Evolutionary conservation across 2,113 vertebrate genomes (phyloP).

Genomic region (Perccottus glenii): DNA sequence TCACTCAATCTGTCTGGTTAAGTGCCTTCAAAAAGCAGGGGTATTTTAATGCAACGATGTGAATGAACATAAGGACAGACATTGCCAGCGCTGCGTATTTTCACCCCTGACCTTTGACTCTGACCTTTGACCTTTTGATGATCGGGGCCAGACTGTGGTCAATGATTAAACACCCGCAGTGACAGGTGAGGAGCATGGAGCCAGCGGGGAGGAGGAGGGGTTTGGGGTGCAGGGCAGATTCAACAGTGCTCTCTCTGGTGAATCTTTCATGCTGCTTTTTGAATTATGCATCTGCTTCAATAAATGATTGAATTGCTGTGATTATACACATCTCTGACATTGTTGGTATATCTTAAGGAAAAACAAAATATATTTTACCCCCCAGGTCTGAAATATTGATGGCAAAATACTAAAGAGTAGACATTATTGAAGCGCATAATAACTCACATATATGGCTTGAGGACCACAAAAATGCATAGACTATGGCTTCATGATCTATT

Average conservation of each 20-base stretch:
- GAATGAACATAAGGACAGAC: conserved; percentile 4
- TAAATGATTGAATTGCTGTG: conserved; percentile 65
- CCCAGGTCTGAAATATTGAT: too few species aligned
- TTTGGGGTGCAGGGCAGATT: conserved; percentile 57
- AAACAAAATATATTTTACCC: not conserved
- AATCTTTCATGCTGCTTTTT: conserved; percentile 69
- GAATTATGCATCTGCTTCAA: conserved; percentile 70
- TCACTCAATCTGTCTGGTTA: too few species aligned
- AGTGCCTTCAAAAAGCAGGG: not conserved
- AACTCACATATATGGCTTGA: too few species aligned
- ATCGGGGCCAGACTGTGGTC: conserved; percentile 47
- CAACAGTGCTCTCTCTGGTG: conserved; percentile 64
- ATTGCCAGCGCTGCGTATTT: not conserved
- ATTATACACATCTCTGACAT: conserved; percentile 64
- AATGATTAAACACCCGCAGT: conserved; percentile 58
- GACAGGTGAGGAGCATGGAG: not conserved
- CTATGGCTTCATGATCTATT: too few species aligned
- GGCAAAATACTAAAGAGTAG: too few species aligned
- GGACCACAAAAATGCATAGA: too few species aligned
- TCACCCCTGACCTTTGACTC: conserved; percentile 20
- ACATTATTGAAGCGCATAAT: too few species aligned
- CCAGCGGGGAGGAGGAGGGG: conserved; percentile 2
- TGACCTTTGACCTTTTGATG: conserved; percentile 53
- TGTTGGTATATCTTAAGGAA: conserved; percentile 42
- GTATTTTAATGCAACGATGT: not conserved